phyloP scores from a whole-genome alignment of 2,113 vertebrate species.

The Pteropus alecto region DNA sequence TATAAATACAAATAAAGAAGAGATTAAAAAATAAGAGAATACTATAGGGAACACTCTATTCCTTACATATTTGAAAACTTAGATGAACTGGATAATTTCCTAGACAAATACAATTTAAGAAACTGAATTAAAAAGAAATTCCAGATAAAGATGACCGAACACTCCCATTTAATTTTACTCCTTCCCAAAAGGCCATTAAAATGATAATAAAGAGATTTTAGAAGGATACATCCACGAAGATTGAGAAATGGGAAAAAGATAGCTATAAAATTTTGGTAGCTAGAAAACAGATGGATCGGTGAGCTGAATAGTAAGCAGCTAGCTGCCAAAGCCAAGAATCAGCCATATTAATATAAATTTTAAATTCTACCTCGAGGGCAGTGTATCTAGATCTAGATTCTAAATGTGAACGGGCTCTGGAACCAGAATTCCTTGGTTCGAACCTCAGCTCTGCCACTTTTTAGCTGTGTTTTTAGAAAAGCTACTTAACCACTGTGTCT shows the following conservation, averaged over 20 bases:
- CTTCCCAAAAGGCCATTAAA: background rate
- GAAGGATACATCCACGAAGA: background rate
- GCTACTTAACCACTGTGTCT: background rate
- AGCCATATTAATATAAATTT: background rate
- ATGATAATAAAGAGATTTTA: background rate
- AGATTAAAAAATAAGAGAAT: slow-evolving; percentile 27
- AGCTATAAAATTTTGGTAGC: background rate
- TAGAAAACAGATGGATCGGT: background rate
- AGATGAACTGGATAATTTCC: background rate
- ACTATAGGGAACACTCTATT: background rate
- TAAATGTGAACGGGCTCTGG: background rate
- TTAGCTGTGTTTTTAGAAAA: background rate
- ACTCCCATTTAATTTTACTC: background rate
- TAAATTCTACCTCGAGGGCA: background rate
- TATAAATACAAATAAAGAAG: background rate
- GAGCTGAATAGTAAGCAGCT: background rate
- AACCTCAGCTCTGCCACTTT: background rate
- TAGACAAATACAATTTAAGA: slow-evolving; percentile 20
- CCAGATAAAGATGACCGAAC: background rate
- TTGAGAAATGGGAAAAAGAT: background rate
- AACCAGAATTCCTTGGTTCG: background rate
- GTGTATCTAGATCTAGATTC: background rate
- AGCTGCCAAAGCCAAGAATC: background rate
- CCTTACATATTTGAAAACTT: slow-evolving; percentile 3
- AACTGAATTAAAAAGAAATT: slow-evolving; percentile 39